phyloP scores from a whole-genome alignment of 2,113 vertebrate species.

The Oceanodroma tethys region DNA sequence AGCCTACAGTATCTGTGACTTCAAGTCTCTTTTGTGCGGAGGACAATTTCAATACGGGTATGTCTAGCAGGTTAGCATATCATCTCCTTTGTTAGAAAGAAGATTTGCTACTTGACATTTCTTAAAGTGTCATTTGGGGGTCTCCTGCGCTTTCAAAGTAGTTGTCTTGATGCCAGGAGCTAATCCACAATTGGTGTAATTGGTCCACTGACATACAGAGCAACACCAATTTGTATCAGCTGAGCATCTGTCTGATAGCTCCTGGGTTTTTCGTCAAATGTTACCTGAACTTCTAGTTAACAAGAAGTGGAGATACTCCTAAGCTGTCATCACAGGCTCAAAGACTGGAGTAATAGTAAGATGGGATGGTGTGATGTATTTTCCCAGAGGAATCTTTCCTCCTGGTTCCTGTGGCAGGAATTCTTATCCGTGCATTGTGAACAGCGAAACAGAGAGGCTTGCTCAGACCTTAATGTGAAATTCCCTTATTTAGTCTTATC shows the following conservation, averaged over 20 bases:
- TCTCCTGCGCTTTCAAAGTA: neutral
- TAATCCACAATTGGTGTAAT: neutral
- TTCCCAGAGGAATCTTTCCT: neutral
- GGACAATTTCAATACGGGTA: neutral
- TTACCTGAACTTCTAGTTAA: neutral
- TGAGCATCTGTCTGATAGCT: neutral
- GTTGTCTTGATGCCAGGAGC: neutral
- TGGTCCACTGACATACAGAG: neutral
- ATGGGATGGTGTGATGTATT: neutral
- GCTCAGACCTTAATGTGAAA: neutral
- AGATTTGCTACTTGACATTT: neutral
- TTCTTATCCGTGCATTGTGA: neutral
- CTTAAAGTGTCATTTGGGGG: neutral
- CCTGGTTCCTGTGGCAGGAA: neutral
- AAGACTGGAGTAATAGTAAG: neutral
- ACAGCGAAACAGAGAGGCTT: neutral
- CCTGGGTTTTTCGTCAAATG: too few relatives aligned
- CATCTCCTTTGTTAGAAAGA: neutral
- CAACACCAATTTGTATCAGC: neutral
- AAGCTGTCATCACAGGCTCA: neutral
- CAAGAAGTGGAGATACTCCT: neutral
- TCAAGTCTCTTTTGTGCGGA: neutral
- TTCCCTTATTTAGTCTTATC: neutral
- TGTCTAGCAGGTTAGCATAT: neutral
- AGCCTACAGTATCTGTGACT: neutral